Conservation (phyloP, 2,113 vertebrate species). For the Tinamus guttatus region DNA sequence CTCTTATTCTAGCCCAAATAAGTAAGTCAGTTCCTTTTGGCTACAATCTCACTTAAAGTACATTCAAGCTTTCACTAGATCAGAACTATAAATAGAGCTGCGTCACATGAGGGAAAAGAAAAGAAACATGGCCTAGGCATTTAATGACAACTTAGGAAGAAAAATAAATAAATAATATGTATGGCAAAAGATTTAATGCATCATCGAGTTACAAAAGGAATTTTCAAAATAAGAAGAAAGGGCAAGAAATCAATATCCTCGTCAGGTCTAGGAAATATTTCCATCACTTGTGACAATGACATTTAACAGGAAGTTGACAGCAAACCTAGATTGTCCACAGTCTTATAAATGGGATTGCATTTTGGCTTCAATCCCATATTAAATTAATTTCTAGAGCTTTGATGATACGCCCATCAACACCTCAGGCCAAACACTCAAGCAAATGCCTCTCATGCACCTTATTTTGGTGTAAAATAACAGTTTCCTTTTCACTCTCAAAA, state of each 20-base stretch:
- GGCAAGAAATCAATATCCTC: background rate
- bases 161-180: background rate
- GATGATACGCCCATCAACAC: background rate
- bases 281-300: background rate
- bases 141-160: background rate
- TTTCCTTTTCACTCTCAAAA: background rate
- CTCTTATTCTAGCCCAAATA: conserved; percentile 31
- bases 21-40: background rate
- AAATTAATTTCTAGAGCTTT: conserved; percentile 25
- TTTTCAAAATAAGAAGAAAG: background rate
- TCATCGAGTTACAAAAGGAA: background rate
- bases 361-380: background rate
- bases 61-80: background rate
- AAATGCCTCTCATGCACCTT: background rate
- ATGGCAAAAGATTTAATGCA: background rate
- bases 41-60: background rate
- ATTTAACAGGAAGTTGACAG: background rate
- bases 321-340: background rate
- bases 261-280: background rate
- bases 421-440: background rate
- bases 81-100: conserved; percentile 24
- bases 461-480: background rate
- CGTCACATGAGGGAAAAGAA: conserved; percentile 1
- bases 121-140: conserved; percentile 9
- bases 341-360: background rate